Evolutionary conservation across 2,113 vertebrate genomes (phyloP), one percentile per base, ranked within the genome.

Genomic region (Platichthys stellatus): DNA sequence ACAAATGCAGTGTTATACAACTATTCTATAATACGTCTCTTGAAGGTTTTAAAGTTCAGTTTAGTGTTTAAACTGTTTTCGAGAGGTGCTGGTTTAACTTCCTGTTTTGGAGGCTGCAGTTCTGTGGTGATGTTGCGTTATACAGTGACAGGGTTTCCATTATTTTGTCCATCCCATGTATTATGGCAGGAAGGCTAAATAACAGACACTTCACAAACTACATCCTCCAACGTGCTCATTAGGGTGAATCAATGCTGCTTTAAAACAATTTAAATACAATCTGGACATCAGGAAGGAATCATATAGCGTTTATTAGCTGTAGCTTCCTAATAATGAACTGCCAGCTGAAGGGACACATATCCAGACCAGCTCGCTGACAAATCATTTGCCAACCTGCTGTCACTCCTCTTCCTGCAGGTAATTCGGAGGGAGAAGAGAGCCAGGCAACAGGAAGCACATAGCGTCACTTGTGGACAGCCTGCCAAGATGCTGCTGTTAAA

Each of bases 401-500:
- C n/a, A 0, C 59, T 66, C 47, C 60, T 76, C 69, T 57, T 66
- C 69, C 88, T 86, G 74, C 94, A 99, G 98, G 95, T 86, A 88
- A 96, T 58, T 94, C 92, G 47, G 96, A 98, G 24, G 96, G 95
- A 88, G 95, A 93, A 58, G 96, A 97, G 0, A 94, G 92, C 91
- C 96, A 95, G 88, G 93, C 94, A 0, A 73, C 94, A 12, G 95
- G 96, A 90, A 97, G 96, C 95, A 98, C 98, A 98, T 99, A 98
- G 96, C 97, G 87, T 89, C 89, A 90, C 85, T 86, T 75, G 74
- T 20, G 0, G 72, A 93, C 93, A 74, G 93, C 93, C 90, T 94
- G 81, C 92, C 90, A 92, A 93, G 91, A 96, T 95, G 95, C 94
- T 93, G 66, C 92, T 92, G 90, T 92, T 91, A 90, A 92, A 83